Evolutionary conservation across 2,113 vertebrate genomes (phyloP).

Genomic region (Thamnophis sirtalis): DNA sequence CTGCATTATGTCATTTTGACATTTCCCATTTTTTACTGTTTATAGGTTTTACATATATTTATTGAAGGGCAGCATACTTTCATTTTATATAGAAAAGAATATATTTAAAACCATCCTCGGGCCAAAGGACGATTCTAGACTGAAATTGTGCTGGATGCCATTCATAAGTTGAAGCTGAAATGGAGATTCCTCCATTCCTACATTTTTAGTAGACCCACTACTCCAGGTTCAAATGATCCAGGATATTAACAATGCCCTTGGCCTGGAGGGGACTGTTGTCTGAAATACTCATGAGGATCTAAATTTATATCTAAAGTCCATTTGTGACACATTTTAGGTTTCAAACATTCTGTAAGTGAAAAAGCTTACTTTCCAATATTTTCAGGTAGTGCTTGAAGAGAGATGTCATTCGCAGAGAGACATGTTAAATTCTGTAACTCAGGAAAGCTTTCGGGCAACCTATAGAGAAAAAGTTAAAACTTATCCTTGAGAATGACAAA

Average conservation of each 20-base stretch:
- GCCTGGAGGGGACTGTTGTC: neutral
- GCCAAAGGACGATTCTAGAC: neutral
- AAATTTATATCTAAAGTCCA: neutral
- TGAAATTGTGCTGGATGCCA: neutral
- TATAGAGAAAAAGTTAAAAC: slow-evolving; percentile 59
- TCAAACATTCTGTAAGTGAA: neutral
- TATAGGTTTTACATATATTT: neutral
- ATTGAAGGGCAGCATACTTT: neutral
- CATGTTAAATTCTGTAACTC: slow-evolving; percentile 91
- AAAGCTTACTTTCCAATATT: slow-evolving; percentile 98
- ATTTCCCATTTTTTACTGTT: neutral
- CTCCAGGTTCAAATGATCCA: neutral
- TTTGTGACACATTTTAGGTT: neutral
- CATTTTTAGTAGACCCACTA: neutral
- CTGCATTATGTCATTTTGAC: neutral
- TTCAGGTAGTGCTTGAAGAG: slow-evolving; percentile 90
- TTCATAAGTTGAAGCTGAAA: neutral
- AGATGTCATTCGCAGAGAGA: slow-evolving; percentile 99
- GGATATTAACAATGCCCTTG: neutral
- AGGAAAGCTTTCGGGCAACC: slow-evolving; percentile 94
- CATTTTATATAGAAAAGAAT: neutral
- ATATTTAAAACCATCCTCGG: neutral
- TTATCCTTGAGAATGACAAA: slow-evolving; percentile 27
- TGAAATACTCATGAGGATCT: neutral
- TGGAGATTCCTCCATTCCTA: neutral